A percentile compares a stretch with the other conserved stretches of the same genome.
Conservation (phyloP, 2,113 vertebrate genomes). For the Hydrochoerus hydrochaeris region DNA sequence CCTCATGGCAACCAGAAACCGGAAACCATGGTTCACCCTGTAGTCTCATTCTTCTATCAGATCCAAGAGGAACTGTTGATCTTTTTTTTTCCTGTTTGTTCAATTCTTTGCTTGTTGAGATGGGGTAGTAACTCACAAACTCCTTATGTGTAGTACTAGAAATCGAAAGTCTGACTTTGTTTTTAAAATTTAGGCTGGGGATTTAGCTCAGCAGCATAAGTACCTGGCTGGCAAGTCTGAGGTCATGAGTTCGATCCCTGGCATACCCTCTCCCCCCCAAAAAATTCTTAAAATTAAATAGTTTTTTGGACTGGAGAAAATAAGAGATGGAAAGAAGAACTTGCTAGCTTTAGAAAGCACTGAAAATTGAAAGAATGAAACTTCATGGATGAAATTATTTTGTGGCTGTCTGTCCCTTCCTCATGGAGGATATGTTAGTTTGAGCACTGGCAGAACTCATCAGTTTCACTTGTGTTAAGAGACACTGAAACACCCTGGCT, state of each 20-base stretch:
- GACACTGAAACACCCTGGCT: not conserved
- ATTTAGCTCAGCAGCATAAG: too few species aligned
- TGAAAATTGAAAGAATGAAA: conserved; percentile 24
- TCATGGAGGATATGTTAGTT: not conserved
- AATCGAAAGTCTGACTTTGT: not conserved
- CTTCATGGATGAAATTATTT: not conserved
- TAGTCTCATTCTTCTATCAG: not conserved
- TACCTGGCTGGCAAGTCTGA: too few species aligned
- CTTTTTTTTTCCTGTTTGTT: not conserved
- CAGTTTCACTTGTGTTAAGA: not conserved
- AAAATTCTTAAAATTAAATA: not conserved
- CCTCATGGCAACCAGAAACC: not conserved
- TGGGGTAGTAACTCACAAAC: not conserved
- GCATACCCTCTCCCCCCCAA: too few species aligned
- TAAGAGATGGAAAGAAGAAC: not conserved
- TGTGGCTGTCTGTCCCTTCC: not conserved
- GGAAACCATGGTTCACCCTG: not conserved
- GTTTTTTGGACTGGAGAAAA: not conserved
- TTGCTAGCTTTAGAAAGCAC: not conserved
- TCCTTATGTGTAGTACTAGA: not conserved
- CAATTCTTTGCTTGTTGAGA: not conserved
- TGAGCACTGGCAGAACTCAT: not conserved
- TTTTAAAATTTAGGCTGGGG: not conserved
- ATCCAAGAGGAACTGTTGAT: not conserved
- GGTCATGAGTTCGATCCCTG: too few species aligned